Evolutionary conservation across 2,888 invertebrate genomes (phyloP).

Genomic region (Watsonalla binaria): DNA sequence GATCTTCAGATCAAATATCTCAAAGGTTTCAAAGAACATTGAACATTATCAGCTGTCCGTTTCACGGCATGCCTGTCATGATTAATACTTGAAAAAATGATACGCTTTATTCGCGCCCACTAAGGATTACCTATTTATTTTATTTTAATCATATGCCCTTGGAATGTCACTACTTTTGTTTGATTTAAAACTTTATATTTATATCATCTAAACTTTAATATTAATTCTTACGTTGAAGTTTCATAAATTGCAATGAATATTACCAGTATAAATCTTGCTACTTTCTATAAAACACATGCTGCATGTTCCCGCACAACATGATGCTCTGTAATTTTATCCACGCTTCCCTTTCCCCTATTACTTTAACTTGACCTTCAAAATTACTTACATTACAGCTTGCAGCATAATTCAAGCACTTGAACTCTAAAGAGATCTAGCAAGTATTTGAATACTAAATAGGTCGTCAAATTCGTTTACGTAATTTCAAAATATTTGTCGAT

Average conservation of each 20-base stretch:
- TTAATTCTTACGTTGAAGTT: too few relatives aligned
- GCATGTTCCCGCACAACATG: constrained; percentile 21
- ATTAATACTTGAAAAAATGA: constrained; percentile 21
- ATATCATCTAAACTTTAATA: too few relatives aligned
- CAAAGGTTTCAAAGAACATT: constrained; percentile 10
- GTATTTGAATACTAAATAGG: too few relatives aligned
- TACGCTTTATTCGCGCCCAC: not conserved
- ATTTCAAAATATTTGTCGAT: constrained; percentile 2
- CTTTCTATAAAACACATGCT: too few relatives aligned
- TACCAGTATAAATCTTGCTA: too few relatives aligned
- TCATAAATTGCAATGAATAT: too few relatives aligned
- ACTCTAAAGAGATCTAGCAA: too few relatives aligned
- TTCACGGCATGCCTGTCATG: constrained; percentile 31
- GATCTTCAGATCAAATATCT: constrained; percentile 21
- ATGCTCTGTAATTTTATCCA: constrained; percentile 34
- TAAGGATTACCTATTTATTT: not conserved
- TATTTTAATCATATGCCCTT: constrained; percentile 2
- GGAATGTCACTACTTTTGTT: not conserved
- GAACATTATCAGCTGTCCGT: constrained; percentile 13
- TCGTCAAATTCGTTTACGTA: too few relatives aligned
- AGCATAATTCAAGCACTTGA: too few relatives aligned
- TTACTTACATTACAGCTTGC: constrained; percentile 11
- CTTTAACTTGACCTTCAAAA: constrained; percentile 39
- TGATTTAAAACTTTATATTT: too few relatives aligned
- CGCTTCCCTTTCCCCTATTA: constrained; percentile 36